phyloP scores from a whole-genome alignment of 1,140 invertebrate genomes.

The Streblospio benedicti region DNA sequence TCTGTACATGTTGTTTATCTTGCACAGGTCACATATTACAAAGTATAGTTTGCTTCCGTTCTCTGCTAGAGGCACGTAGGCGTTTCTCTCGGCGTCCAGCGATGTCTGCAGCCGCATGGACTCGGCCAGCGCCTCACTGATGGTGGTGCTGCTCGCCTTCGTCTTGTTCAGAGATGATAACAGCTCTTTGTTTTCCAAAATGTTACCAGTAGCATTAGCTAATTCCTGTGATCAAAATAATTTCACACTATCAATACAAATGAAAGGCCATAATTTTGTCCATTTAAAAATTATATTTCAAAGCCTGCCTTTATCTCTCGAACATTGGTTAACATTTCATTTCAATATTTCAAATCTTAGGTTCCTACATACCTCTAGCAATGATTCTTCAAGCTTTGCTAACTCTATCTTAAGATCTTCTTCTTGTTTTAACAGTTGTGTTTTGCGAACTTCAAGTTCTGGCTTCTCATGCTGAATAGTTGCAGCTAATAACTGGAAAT shows the following conservation, averaged over 20 bases:
- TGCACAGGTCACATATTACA: conserved; percentile 58
- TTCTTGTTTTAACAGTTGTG: conserved; percentile 62
- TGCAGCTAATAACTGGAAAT: conserved; percentile 51
- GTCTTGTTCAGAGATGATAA: conserved; percentile 81
- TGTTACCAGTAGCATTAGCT: conserved; percentile 71
- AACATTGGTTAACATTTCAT: no score
- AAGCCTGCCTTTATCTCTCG: no score
- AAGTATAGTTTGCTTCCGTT: conserved; percentile 72
- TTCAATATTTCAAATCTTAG: no score
- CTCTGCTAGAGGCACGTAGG: conserved; percentile 66
- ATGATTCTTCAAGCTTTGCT: conserved; percentile 67
- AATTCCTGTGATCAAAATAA: conserved; percentile 52
- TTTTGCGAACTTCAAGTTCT: conserved; percentile 64
- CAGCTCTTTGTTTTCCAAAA: conserved; percentile 78
- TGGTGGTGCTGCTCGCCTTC: conserved; percentile 76
- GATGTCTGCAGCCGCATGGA: conserved; percentile 60
- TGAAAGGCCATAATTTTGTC: no score
- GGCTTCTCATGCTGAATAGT: conserved; percentile 62
- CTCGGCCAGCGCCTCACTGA: conserved; percentile 68
- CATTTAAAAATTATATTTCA: no score
- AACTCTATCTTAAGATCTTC: conserved; percentile 70
- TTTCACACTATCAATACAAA: no score
- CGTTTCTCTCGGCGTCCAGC: conserved; percentile 62
- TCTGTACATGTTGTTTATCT: conserved; percentile 68
- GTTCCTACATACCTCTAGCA: conserved; percentile 56